Evolutionary conservation across 2,888 invertebrate species (phyloP).

Genomic region (Hetaerina titia): DNA sequence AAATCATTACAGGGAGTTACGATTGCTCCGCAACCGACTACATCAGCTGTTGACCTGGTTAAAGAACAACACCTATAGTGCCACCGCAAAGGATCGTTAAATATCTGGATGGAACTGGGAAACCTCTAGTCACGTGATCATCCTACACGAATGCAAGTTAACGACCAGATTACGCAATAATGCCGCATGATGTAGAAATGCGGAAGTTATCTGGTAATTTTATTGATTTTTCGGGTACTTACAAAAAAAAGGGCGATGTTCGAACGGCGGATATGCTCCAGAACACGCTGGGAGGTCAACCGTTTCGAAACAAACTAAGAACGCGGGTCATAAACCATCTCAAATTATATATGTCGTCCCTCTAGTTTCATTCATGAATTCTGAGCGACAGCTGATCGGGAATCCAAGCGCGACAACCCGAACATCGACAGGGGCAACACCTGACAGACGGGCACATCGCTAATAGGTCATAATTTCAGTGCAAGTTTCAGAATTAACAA

Average conservation of each 20-base stretch:
- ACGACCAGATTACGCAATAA: conserved; percentile 34
- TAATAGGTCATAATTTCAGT: background rate
- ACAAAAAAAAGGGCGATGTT: background rate
- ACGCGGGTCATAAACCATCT: background rate
- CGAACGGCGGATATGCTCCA: background rate
- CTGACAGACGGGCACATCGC: background rate
- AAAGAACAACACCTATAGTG: background rate
- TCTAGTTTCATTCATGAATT: conserved; percentile 52
- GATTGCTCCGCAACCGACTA: background rate
- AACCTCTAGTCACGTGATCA: conserved; percentile 13
- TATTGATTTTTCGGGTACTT: conserved; percentile 28
- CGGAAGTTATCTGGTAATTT: conserved; percentile 51
- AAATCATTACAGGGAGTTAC: background rate
- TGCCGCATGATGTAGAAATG: conserved; percentile 58
- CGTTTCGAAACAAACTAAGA: background rate
- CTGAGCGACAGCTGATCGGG: conserved; percentile 47
- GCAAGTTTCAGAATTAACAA: background rate
- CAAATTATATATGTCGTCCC: conserved; percentile 19
- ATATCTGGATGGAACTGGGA: background rate
- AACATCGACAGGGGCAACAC: background rate
- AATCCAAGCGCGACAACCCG: background rate
- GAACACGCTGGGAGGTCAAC: background rate
- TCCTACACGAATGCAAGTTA: conserved; percentile 14
- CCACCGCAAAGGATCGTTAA: background rate
- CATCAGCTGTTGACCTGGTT: conserved; percentile 32